Base-by-base conservation (phyloP, 1,140 invertebrate species). In the Halotydeus destructor region DNA sequence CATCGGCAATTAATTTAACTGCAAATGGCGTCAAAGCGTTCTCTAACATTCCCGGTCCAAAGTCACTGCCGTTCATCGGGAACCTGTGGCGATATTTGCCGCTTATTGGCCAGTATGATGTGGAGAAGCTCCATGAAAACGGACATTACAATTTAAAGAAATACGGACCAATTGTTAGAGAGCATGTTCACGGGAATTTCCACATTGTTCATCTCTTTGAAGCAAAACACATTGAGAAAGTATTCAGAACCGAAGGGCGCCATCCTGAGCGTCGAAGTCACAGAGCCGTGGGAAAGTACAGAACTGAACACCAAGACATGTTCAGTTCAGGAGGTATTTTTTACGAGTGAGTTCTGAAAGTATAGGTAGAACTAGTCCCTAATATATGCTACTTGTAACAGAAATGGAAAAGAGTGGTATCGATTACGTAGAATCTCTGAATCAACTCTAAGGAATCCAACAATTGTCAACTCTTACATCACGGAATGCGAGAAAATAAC, bases 401-500 rank as follows among this genome's bases (percentile, higher is more conserved):
- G 80, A 37, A 86, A 89, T 64, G 82, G 82, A 2, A 55, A 62
- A 8, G 72, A 81, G 43, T 89, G 84, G 85, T 74, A 71, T 66
- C 64, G 70, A 41, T 53, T 88, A 1, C 64, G 84, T 19, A 74
- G 69, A 44, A 66, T 71, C 28, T 76, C 85, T 53, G 43, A 49
- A 39, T 77, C 76, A 54, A 70, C 70, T 23, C 58, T 89, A 24
- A 75, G 78, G 47, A 70, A 71, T 43, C 71, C 76, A 0, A 65
- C 69, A 41, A 73, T 71, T 49, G 70, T 80, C 0, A 59, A 70
- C 24, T 61, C 57, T 44, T 78, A 81, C 54, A 56, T 85, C 0
- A 47, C 57, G 9, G 58, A 59, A 21, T 67, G 72, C 5, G 71
- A 83, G 55, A 47, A 53, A 1, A 63, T 80, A 1, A 65, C 75